A percentile compares a stretch with the other conserved stretches of the same genome.
phyloP scores from a whole-genome alignment of 2,888 invertebrate genomes.

The Scaptomyza polygonia region DNA sequence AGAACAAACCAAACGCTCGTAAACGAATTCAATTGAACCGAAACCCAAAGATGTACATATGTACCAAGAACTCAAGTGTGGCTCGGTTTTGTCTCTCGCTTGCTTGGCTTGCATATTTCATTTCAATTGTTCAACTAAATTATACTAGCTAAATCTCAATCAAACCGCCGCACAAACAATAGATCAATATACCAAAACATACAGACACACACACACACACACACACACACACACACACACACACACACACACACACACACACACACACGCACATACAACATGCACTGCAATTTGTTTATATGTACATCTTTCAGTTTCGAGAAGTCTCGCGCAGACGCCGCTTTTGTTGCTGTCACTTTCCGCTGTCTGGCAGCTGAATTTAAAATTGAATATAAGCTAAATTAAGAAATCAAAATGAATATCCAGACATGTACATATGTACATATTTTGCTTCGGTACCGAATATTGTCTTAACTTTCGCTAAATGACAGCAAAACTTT shows the following conservation, averaged over 20 bases:
- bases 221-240: conserved; percentile 16
- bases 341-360: conserved; percentile 12
- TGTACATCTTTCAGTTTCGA: conserved; percentile 25
- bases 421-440: conserved; percentile 6
- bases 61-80: neutral
- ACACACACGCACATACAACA: conserved; percentile 13
- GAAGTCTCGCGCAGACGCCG: conserved; percentile 8
- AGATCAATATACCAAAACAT: conserved; percentile 27
- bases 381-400: conserved; percentile 28
- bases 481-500: conserved; percentile 7
- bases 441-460: neutral
- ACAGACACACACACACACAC: neutral
- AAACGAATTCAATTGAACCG: conserved; percentile 64
- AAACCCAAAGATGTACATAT: conserved; percentile 11
- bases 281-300: conserved; percentile 44
- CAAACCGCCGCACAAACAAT: conserved; percentile 62
- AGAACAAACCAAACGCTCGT: conserved; percentile 12
- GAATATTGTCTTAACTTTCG: conserved; percentile 5
- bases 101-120: conserved; percentile 5
- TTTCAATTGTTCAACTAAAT: conserved; percentile 65
- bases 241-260: neutral
- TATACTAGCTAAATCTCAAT: conserved; percentile 69
- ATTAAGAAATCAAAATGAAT: conserved; percentile 48
- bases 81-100: conserved; percentile 3
- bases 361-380: conserved; percentile 32